phyloP scores from a whole-genome alignment of 2,888 invertebrate species.

The Eucriotettix oculatus region DNA sequence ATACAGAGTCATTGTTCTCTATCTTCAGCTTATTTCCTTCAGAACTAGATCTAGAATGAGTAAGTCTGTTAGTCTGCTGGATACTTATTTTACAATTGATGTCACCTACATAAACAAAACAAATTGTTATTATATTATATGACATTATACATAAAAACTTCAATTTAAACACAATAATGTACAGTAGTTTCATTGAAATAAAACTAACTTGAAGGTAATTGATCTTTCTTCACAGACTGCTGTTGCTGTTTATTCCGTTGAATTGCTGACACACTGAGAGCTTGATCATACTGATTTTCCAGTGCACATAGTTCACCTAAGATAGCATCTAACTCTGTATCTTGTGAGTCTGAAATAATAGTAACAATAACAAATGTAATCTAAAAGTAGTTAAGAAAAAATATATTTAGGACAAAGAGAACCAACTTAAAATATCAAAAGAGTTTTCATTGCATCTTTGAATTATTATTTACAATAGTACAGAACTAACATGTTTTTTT shows the following conservation, averaged over 20 bases:
- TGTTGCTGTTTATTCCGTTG: too few species aligned
- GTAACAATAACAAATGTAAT: background rate
- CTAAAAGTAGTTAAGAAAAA: too few species aligned
- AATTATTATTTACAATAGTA: too few species aligned
- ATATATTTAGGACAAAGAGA: too few species aligned
- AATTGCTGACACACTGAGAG: slow-evolving; percentile 15
- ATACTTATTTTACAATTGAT: slow-evolving; percentile 3
- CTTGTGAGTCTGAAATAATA: slow-evolving; percentile 60
- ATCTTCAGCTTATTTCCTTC: slow-evolving; percentile 25
- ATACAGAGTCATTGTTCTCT: too few species aligned
- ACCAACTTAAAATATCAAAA: too few species aligned
- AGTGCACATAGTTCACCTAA: slow-evolving; percentile 88
- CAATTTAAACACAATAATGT: too few species aligned
- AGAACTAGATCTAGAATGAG: slow-evolving; percentile 23
- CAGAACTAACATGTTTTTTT: too few species aligned
- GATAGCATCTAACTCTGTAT: slow-evolving; percentile 92
- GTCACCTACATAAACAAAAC: background rate
- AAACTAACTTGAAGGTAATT: background rate
- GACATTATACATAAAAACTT: background rate
- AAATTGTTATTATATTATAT: background rate
- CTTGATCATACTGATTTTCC: slow-evolving; percentile 47
- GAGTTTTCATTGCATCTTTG: too few species aligned
- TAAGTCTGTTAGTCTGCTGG: slow-evolving; percentile 24
- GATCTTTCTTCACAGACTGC: too few species aligned
- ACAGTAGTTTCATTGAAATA: too few species aligned